phyloP scores from a whole-genome alignment of 2,888 invertebrate species.

The Sphaerolaimus hirsutus region DNA sequence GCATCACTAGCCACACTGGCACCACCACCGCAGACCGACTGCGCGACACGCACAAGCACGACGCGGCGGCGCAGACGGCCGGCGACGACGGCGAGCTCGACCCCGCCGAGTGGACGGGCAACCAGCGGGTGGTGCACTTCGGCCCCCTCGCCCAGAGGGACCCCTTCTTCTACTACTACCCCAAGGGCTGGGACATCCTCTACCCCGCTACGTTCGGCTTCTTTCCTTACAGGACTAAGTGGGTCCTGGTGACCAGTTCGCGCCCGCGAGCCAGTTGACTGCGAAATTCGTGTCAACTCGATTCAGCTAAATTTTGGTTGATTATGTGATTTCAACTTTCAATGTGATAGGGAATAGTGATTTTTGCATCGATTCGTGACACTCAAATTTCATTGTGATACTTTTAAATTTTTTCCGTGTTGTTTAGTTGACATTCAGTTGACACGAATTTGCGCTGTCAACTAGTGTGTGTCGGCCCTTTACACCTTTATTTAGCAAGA shows the following conservation, averaged over 20 bases:
- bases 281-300: too few species aligned
- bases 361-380: too few species aligned
- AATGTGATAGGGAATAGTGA: too few species aligned
- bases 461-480: too few species aligned
- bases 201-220: conserved; percentile 25
- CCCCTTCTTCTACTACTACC: conserved; percentile 24
- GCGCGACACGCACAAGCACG: conserved; percentile 19
- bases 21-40: conserved; percentile 23
- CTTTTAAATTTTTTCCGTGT: too few species aligned
- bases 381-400: too few species aligned
- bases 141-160: conserved; percentile 25
- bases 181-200: conserved; percentile 25
- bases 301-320: too few species aligned
- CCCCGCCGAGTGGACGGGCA: conserved; percentile 21
- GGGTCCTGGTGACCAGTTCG: conserved; percentile 3
- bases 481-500: too few species aligned
- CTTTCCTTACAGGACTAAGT: conserved; percentile 24
- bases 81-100: conserved; percentile 14
- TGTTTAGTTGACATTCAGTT: too few species aligned
- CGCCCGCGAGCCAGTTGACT: not conserved
- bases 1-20: too few species aligned
- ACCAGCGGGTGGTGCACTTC: conserved; percentile 23
- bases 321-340: too few species aligned
- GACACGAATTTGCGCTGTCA: too few species aligned
- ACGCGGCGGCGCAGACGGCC: conserved; percentile 21